Evolutionary conservation across 2,888 invertebrate species (phyloP), one percentile per base, ranked within the genome.

Genomic region (Caenorhabditis wallacei): DNA sequence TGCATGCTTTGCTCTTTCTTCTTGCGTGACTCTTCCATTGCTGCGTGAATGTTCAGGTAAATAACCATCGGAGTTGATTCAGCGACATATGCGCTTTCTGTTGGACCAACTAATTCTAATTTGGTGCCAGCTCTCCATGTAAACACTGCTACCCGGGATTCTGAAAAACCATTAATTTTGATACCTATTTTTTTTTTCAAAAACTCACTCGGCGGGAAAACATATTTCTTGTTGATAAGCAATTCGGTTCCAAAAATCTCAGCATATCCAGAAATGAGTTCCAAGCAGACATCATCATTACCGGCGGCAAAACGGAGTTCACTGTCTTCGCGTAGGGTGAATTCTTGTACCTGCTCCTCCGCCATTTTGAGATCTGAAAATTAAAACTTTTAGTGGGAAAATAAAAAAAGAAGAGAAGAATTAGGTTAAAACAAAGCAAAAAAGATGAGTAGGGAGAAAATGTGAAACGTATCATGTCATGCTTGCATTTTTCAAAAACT

Each of bases 201-300:
- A 24, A 48, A 48, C 46, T 48, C 18, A 91, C 91, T 87, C 54
- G 88, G 79, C n/a, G 88, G 85, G 56, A 92, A 89, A 7, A 71
- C 79, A 79, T 91, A 91, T 0, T 95, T 95, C 93, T 96, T 97
- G 70, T 96, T 96, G 93, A 96, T 96, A 0, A 97, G 96, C 78
- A 99, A 92, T 93, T 98, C 98, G 0, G 97, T 96, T 0, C 98
- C 99, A 93, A 98, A 99, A 54, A 98, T 94, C 93, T 99, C 99
- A 0, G 97, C 98, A 89, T 95, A 94, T 0, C 98, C 98, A 89
- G 94, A 95, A 92, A 96, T 95, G 82, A 99, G 93, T 95, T 97
- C 92, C 54, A 91, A 71, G 10, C 87, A 68, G 7, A 90, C 88
- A 53, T 90, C 90, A 22, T 86, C 79, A 5, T 79, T 63, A 0